phyloP scores from a whole-genome alignment of 2,888 invertebrate species.

The Chirona hameri region DNA sequence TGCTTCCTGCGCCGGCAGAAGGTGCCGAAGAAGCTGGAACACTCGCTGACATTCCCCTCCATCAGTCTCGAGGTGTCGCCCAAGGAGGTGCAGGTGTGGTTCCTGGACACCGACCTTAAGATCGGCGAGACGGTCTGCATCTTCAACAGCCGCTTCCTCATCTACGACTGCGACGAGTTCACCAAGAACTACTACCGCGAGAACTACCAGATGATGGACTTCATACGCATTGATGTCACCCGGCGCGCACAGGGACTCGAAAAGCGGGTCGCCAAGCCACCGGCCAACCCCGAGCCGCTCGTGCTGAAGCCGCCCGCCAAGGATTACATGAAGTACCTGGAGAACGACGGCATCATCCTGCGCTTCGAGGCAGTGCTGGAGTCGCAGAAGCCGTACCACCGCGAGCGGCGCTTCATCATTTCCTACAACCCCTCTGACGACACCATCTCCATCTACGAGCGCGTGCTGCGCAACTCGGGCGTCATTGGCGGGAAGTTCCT shows the following conservation, averaged over 20 bases:
- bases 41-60: conserved; percentile 49
- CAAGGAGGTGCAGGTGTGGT: not conserved
- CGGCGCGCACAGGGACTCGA: not conserved
- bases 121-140: conserved; percentile 3
- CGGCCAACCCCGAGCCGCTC: conserved; percentile 62
- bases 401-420: conserved; percentile 68
- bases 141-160: conserved; percentile 54
- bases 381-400: conserved; percentile 72
- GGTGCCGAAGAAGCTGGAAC: conserved; percentile 68
- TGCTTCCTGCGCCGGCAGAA: conserved; percentile 69
- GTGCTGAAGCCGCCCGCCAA: conserved; percentile 68
- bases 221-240: conserved; percentile 47
- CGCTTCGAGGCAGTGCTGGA: conserved; percentile 74
- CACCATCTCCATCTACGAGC: conserved; percentile 68
- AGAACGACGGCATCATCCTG: conserved; percentile 57
- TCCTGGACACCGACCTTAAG: not conserved
- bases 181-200: conserved; percentile 69
- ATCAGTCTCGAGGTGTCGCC: not conserved
- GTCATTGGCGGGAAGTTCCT: conserved; percentile 72
- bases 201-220: conserved; percentile 49
- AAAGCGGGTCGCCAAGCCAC: not conserved
- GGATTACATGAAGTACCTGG: conserved; percentile 68
- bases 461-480: conserved; percentile 69
- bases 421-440: conserved; percentile 73
- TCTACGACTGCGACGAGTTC: conserved; percentile 75